Percentiles rank a stretch among this genome's conserved stretches.
These are phyloP conservation scores for Hipposideros armiger DNA, from an alignment of 2,113 vertebrate genomes.

Conservation along the genomic window DNA sequence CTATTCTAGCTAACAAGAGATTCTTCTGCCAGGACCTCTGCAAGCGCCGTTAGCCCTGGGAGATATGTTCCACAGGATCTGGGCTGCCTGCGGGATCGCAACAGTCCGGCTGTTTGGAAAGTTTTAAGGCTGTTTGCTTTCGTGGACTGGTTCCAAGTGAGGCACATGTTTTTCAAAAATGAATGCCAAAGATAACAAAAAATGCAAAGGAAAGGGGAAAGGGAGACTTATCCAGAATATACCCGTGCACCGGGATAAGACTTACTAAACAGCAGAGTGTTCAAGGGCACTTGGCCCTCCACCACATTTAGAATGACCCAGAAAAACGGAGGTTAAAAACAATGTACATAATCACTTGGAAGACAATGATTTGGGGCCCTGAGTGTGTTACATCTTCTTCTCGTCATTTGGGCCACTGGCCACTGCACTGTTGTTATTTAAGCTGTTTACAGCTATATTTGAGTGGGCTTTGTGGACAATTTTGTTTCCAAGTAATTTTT, in stretches of 20 bases:
- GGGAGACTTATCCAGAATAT: constrained; percentile 22
- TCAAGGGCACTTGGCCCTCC: constrained; percentile 59
- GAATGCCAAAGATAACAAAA: constrained; percentile 80
- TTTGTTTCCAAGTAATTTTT: constrained; percentile 73
- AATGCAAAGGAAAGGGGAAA: constrained; percentile 65
- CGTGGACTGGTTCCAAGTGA: constrained; percentile 77
- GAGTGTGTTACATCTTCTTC: constrained; percentile 34
- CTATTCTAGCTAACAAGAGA: constrained; percentile 18
- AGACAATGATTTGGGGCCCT: background rate
- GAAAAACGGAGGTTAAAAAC: constrained; percentile 58
- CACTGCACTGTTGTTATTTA: constrained; percentile 40
- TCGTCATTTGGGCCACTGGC: constrained; percentile 1
- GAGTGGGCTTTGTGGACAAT: constrained; percentile 57
- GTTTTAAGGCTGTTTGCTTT: constrained; percentile 77
- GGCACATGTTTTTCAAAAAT: constrained; percentile 68
- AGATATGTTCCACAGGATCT: background rate
- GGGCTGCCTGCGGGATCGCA: background rate
- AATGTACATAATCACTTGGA: background rate
- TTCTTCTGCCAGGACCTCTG: background rate
- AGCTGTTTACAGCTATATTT: constrained; percentile 67
- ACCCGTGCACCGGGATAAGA: constrained; percentile 57
- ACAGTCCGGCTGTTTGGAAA: constrained; percentile 53
- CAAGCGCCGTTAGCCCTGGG: background rate
- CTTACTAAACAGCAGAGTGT: background rate
- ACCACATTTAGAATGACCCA: constrained; percentile 34